These are phyloP conservation scores for Amblyornis subalaris DNA, from an alignment of 2,113 vertebrate genomes.

Conservation along the genomic window DNA sequence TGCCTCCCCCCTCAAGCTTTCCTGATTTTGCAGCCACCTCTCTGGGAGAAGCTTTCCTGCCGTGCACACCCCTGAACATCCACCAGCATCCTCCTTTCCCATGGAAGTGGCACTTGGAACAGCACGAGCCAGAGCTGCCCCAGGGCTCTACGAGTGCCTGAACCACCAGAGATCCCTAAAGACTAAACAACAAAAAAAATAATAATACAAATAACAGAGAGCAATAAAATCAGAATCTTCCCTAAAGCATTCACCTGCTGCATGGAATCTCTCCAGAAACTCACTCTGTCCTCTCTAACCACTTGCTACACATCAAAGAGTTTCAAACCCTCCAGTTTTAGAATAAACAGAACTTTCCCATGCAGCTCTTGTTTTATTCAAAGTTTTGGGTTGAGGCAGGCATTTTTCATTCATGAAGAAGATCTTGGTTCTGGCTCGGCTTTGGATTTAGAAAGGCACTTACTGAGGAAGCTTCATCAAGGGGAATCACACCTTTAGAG, in stretches of 20 bases:
- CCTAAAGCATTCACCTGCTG: not conserved
- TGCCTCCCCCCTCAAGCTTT: not conserved
- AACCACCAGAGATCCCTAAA: not conserved
- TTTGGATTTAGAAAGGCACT: not conserved
- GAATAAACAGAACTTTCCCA: not conserved
- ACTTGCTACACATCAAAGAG: not conserved
- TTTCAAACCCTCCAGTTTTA: not conserved
- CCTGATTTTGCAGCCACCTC: not conserved
- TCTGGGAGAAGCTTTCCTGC: not conserved
- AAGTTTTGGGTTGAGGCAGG: not conserved
- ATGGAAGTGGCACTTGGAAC: not conserved
- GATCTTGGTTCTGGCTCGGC: not conserved
- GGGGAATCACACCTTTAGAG: not conserved
- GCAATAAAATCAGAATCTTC: not conserved
- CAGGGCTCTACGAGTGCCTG: not conserved
- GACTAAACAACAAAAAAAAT: not conserved
- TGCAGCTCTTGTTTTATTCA: not conserved
- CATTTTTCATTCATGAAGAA: not conserved
- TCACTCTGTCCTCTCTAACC: not conserved
- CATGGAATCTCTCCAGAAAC: not conserved
- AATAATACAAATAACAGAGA: not conserved
- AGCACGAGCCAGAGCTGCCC: accelerated
- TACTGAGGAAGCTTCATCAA: not conserved
- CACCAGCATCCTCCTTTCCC: not conserved
- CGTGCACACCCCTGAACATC: accelerated